These are phyloP conservation scores for Halictus ligatus DNA, from an alignment of 2,888 invertebrate genomes.

Conservation along the genomic window DNA sequence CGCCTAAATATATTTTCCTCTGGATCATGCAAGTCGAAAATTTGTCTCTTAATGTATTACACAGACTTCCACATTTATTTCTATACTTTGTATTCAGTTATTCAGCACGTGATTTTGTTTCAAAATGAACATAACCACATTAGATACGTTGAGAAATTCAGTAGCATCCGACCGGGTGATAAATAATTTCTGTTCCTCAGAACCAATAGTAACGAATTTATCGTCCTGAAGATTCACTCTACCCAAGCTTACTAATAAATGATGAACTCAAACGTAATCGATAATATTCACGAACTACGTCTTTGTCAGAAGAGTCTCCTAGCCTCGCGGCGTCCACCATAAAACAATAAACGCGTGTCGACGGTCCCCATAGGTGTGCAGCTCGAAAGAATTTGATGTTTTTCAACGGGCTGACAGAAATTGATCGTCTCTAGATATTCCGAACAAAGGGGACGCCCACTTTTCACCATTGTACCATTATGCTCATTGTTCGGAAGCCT, in stretches of 20 bases:
- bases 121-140: neutral
- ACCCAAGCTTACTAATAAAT: neutral
- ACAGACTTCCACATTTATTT: neutral
- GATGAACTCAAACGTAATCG: neutral
- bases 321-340: neutral
- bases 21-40: neutral
- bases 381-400: neutral
- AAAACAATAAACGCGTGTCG: neutral
- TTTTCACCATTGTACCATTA: conserved; percentile 49
- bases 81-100: neutral
- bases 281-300: neutral
- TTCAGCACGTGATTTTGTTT: neutral
- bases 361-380: neutral
- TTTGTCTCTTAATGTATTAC: neutral
- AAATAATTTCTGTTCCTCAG: neutral
- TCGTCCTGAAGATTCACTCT: neutral
- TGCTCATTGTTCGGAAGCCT: conserved; percentile 46
- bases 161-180: neutral
- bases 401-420: conserved; percentile 17
- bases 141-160: neutral
- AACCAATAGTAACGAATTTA: too few relatives aligned
- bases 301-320: neutral
- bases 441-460: conserved; percentile 16
- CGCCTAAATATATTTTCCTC: neutral
- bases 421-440: conserved; percentile 28